Evolutionary conservation across 2,888 invertebrate genomes (phyloP).

Genomic region (Gryllus longicercus): DNA sequence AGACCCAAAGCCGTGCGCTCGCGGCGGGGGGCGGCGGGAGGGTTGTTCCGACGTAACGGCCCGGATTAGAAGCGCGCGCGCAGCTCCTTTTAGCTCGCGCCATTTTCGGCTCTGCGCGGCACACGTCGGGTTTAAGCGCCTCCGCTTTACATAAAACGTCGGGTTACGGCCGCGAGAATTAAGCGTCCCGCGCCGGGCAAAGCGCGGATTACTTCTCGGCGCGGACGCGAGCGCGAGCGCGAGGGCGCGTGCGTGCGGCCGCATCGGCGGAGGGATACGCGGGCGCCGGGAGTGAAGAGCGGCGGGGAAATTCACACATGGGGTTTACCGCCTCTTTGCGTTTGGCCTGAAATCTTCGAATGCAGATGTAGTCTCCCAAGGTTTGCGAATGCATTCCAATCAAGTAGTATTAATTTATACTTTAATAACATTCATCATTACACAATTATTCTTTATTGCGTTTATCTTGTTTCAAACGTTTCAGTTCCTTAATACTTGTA

Average conservation of each 20-base stretch:
- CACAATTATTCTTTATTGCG: no score
- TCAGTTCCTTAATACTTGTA: no score
- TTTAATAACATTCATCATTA: no score
- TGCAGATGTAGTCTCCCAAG: no score
- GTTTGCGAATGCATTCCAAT: no score
- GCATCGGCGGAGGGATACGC: background rate
- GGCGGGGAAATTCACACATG: no score
- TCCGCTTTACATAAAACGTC: conserved; percentile 8
- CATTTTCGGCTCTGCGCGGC: background rate
- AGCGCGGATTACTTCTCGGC: background rate
- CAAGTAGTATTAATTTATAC: no score
- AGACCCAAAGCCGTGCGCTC: background rate
- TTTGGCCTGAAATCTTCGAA: no score
- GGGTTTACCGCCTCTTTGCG: no score
- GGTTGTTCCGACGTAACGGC: background rate
- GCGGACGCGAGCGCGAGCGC: background rate
- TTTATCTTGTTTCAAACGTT: no score
- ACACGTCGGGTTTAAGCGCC: conserved; percentile 1
- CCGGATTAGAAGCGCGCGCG: background rate
- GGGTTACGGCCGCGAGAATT: background rate
- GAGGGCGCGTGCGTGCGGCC: background rate
- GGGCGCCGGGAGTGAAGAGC: background rate
- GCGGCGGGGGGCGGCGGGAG: background rate
- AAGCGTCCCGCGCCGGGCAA: background rate
- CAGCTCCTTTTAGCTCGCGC: background rate